Base-by-base conservation (phyloP, 2,113 vertebrate genomes). In the Choloepus hoffmanni region DNA sequence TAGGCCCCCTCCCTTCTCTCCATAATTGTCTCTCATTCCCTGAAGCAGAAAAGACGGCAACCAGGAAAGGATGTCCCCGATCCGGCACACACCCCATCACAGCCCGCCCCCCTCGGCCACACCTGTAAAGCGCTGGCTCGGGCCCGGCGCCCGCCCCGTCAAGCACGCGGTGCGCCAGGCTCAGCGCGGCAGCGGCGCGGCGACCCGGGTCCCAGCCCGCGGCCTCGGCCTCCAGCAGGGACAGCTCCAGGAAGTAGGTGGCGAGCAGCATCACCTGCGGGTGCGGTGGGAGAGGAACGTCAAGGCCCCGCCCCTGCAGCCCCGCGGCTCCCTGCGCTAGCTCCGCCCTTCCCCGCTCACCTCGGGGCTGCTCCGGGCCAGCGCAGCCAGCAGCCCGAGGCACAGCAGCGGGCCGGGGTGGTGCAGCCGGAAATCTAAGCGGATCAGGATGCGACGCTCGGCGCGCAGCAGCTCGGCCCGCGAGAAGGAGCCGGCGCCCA, bases 221-320 rank as follows among this genome's bases (percentile, higher is more conserved):
- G n/a, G 98, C 99, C 82, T 99, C 98, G 4, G 96, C 98, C 89
- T 99, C 99, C 83, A 99, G 94, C 36, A 99, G 98, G 11, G 99
- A 99, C 26, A 99, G 98, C 97, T 99, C 99, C 97, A 99, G 97
- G 74, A 99, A 98, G 86, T 99, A 99, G n/a, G 98, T 98, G 68
- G 98, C 99, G 96, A 99, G 98, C 76, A 98, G 98, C 85, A 96
- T 94, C 92, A 98, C 98, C 99, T 99, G 95, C 13, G n/a, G 9
- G 74, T 2, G 89, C 36, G 45, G 12, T 0, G 0, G 8, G 28
- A 9, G 1, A 1, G 26, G 26, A 55, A 1, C 5, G 0, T 67
- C 67, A 30, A 14, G 24, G 15, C 50, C 62, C 11, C 77, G 7
- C 53, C 77, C 60, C 55, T 13, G 1, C 0, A 11, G 28, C 0